Conservation (phyloP, 2,888 invertebrate genomes). For the Drosophila robusta region DNA sequence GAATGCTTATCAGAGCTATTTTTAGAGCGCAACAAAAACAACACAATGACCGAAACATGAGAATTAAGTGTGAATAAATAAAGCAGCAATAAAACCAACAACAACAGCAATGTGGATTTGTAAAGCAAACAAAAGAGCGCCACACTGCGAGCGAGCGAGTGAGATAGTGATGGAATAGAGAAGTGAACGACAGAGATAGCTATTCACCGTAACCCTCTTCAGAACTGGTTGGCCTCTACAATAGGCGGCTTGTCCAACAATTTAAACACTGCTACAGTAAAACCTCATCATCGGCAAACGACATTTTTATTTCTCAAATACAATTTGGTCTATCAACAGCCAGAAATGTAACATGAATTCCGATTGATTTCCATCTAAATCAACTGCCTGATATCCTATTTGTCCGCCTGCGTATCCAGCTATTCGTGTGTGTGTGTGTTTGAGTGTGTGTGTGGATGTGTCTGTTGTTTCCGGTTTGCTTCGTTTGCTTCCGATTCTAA, state of each 20-base stretch:
- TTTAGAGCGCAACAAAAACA: conserved; percentile 39
- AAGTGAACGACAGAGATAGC: conserved; percentile 9
- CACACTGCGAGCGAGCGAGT: not conserved
- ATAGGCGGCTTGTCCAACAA: conserved; percentile 1
- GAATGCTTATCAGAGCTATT: conserved; percentile 44
- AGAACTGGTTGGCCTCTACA: conserved; percentile 47
- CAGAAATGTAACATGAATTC: conserved; percentile 53
- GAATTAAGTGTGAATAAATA: conserved; percentile 47
- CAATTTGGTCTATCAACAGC: conserved; percentile 17
- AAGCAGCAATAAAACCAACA: conserved; percentile 23
- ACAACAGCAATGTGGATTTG: conserved; percentile 4
- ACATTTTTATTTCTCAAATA: conserved; percentile 30
- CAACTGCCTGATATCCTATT: conserved; percentile 68
- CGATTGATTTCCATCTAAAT: conserved; percentile 52
- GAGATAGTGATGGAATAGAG: not conserved
- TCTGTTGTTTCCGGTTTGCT: conserved; percentile 67
- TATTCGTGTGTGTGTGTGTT: not conserved
- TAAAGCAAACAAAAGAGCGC: conserved; percentile 13
- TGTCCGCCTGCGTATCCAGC: conserved; percentile 5
- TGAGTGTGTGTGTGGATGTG: conserved; percentile 16
- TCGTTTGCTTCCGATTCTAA: conserved; percentile 76
- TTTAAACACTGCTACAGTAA: conserved; percentile 25
- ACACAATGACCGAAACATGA: conserved; percentile 33
- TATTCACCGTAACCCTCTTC: conserved; percentile 23
- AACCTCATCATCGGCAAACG: conserved; percentile 24